Conservation (phyloP, 2,888 invertebrate genomes). For the Scotopteryx bipunctaria region DNA sequence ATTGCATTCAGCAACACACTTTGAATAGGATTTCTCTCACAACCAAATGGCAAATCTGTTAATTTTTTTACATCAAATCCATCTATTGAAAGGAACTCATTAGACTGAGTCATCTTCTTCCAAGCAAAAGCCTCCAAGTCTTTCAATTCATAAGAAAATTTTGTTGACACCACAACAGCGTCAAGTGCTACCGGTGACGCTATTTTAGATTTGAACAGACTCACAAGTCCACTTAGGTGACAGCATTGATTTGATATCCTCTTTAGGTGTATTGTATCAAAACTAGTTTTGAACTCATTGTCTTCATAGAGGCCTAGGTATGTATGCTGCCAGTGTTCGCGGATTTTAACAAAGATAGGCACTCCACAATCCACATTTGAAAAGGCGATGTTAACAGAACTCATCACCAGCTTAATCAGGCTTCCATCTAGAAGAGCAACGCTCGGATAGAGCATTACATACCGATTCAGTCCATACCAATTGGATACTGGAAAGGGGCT, state of each 20-base stretch:
- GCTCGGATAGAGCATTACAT: slow-evolving; percentile 88
- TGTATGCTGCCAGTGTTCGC: slow-evolving; percentile 91
- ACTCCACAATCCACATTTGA: slow-evolving; percentile 91
- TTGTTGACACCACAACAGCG: slow-evolving; percentile 87
- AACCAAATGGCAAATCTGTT: slow-evolving; percentile 91
- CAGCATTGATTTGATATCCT: slow-evolving; percentile 91
- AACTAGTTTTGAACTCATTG: slow-evolving; percentile 90
- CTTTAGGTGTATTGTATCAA: slow-evolving; percentile 94
- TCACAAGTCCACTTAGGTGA: slow-evolving; percentile 91
- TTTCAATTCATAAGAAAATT: slow-evolving; percentile 88
- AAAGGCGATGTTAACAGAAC: slow-evolving; percentile 91
- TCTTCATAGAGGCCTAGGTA: slow-evolving; percentile 92
- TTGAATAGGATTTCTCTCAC: slow-evolving; percentile 91
- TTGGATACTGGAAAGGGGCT: slow-evolving; percentile 84
- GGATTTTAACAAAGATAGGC: slow-evolving; percentile 94
- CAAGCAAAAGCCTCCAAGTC: slow-evolving; percentile 85
- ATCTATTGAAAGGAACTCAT: slow-evolving; percentile 76
- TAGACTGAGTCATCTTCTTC: slow-evolving; percentile 79
- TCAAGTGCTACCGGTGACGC: slow-evolving; percentile 85
- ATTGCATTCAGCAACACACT: slow-evolving; percentile 90
- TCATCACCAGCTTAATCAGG: slow-evolving; percentile 89
- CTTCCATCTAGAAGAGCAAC: slow-evolving; percentile 86
- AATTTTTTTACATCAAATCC: slow-evolving; percentile 76
- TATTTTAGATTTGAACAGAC: slow-evolving; percentile 95
- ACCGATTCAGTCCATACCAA: slow-evolving; percentile 93